phyloP scores from a whole-genome alignment of 2,797 vertebrate genomes.

The Leuciscus waleckii region DNA sequence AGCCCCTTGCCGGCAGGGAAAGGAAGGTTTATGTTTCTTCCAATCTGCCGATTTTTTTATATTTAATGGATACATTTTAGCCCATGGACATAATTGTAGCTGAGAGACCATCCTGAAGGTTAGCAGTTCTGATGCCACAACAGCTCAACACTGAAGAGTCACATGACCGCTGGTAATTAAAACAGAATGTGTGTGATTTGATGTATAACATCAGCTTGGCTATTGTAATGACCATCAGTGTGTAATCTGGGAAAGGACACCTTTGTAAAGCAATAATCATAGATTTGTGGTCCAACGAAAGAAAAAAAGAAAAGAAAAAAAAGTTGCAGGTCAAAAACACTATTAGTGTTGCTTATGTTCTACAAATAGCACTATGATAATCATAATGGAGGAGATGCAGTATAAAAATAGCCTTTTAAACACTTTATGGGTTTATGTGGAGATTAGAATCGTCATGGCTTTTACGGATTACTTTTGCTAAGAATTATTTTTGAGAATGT shows the following conservation, averaged over 20 bases:
- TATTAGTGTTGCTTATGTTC: constrained; percentile 17
- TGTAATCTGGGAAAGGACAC: constrained; percentile 47
- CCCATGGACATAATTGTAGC: constrained; percentile 41
- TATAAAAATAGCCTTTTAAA: neutral
- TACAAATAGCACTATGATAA: constrained; percentile 24
- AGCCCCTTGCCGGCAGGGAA: constrained; percentile 29
- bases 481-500: neutral
- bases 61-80: constrained; percentile 56
- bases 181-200: constrained; percentile 35
- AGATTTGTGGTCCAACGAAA: constrained; percentile 53
- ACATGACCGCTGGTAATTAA: neutral
- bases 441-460: neutral
- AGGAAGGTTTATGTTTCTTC: constrained; percentile 57
- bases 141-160: neutral
- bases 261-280: constrained; percentile 52
- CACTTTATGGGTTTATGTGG: constrained; percentile 1
- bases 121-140: neutral
- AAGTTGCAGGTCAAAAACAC: constrained; percentile 55
- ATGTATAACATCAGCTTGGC: constrained; percentile 43
- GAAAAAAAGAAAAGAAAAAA: neutral
- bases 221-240: constrained; percentile 42
- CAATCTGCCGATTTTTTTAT: constrained; percentile 51
- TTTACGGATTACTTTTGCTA: neutral
- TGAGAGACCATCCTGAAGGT: constrained; percentile 36
- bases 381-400: constrained; percentile 2